phyloP scores from a whole-genome alignment of 2,888 invertebrate species.

The Tuberolachnus salignus region DNA sequence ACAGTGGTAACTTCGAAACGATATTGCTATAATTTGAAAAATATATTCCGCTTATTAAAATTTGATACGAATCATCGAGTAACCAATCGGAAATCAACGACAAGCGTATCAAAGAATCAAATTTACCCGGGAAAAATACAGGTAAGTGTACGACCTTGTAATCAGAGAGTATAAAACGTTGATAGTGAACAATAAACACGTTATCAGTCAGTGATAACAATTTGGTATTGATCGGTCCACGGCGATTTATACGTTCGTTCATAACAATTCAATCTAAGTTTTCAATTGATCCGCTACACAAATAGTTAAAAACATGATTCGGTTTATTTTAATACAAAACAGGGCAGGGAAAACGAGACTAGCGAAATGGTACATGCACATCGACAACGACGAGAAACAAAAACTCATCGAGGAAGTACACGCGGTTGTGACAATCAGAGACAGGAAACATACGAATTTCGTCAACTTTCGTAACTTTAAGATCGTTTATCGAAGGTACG shows the following conservation, averaged over 20 bases:
- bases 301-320: constrained; percentile 70
- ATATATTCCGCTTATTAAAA: too few relatives aligned
- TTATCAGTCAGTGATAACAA: constrained; percentile 31
- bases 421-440: constrained; percentile 97
- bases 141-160: background rate
- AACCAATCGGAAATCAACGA: too few relatives aligned
- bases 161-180: background rate
- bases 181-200: background rate
- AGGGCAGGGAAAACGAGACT: constrained; percentile 98
- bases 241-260: background rate
- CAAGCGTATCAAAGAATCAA: too few relatives aligned
- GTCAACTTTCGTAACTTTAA: constrained; percentile 99
- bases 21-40: too few relatives aligned
- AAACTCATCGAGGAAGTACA: constrained; percentile 99
- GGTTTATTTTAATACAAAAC: constrained; percentile 99
- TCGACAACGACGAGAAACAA: constrained; percentile 99
- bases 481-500: constrained; percentile 98
- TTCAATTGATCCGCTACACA: too few relatives aligned
- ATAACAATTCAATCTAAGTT: too few relatives aligned
- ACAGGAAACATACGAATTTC: constrained; percentile 99
- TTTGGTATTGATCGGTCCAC: constrained; percentile 21
- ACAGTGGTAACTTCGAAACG: too few relatives aligned
- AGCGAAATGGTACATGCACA: constrained; percentile 99
- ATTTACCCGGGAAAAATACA: background rate
- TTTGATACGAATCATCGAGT: too few relatives aligned